Base-by-base conservation (phyloP, 2,113 vertebrate genomes). In the Pipa parva region DNA sequence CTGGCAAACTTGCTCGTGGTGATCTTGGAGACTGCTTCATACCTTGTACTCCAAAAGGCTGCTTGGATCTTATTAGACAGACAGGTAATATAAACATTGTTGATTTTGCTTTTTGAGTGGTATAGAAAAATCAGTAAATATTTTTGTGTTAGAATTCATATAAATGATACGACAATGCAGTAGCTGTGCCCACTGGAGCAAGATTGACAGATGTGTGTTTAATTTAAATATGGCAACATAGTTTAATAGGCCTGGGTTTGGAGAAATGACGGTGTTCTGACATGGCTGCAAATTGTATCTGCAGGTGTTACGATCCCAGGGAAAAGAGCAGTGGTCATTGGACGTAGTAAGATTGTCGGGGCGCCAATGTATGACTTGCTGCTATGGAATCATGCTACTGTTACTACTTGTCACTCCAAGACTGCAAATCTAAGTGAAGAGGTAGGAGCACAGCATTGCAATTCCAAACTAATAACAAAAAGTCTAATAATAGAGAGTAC, bases 331-430 rank as follows among this genome's bases (percentile, higher is more conserved):
- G 96, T 99, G 0, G 95, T 99, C 71, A 77, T 99, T 1, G 97
- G 96, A 7, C 95, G 96, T 56, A 99, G 97, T 76, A 99, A 98
- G 84, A 99, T 99, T 0, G 97, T 99, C 0, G 97, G 97, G 0
- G 92, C 96, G 18, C 97, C 97, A 1, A 99, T 99, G 97, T 92
- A 95, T 0, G 95, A 99, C 79, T 84, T 99, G 59, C 89, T 99
- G 69, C 88, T 99, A 45, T 98, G 95, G 93, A 98, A 82, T 77
- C 88, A 98, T 0, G 95, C 96, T 8, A 99, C 97, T 0, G 95
- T 99, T 70, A 99, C 96, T 65, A 97, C 93, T 4, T 99, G 96
- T 77, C 97, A 99, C 77, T 99, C 97, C 5, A 98, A 90, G 82
- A 98, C 96, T 0, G 73, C 77, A 2, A 83, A 92, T 1, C 84